These are phyloP conservation scores for Ephialtes manifestator DNA, from an alignment of 2,888 invertebrate species.

Conservation along the genomic window DNA sequence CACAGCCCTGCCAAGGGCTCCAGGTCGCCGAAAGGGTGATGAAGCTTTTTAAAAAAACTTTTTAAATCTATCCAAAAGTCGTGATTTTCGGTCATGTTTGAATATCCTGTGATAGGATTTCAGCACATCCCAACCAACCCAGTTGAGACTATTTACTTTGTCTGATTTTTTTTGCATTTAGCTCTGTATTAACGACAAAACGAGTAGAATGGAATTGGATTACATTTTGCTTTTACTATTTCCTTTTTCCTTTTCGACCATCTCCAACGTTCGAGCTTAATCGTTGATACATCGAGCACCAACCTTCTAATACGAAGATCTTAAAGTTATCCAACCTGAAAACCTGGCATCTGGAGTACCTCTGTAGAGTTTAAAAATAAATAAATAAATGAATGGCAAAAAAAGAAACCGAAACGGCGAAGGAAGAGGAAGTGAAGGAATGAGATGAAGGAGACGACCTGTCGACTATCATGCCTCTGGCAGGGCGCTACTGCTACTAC, in stretches of 20 bases:
- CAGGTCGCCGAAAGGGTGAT: too few relatives aligned
- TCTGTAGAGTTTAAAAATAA: conserved; percentile 89
- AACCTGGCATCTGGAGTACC: conserved; percentile 85
- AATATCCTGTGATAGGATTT: not conserved
- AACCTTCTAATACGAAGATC: not conserved
- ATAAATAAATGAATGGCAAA: conserved; percentile 83
- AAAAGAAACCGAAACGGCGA: conserved; percentile 49
- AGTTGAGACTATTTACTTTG: not conserved
- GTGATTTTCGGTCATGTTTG: too few relatives aligned
- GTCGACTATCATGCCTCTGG: conserved; percentile 23
- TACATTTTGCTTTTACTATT: not conserved
- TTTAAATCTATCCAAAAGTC: too few relatives aligned
- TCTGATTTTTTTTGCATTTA: not conserved
- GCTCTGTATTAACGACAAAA: not conserved
- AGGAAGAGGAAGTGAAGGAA: conserved; percentile 69
- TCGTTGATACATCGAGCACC: conserved; percentile 9
- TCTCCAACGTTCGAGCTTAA: conserved; percentile 22
- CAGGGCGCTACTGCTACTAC: conserved; percentile 12
- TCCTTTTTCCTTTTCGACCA: not conserved
- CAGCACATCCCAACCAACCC: not conserved
- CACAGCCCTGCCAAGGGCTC: conserved; percentile 17
- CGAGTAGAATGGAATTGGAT: not conserved
- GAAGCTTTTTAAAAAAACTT: too few relatives aligned
- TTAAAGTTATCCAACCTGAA: conserved; percentile 21
- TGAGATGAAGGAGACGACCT: conserved; percentile 17